These are phyloP conservation scores for Fabriciana adippe DNA, from an alignment of 2,888 invertebrate genomes.

Conservation along the genomic window DNA sequence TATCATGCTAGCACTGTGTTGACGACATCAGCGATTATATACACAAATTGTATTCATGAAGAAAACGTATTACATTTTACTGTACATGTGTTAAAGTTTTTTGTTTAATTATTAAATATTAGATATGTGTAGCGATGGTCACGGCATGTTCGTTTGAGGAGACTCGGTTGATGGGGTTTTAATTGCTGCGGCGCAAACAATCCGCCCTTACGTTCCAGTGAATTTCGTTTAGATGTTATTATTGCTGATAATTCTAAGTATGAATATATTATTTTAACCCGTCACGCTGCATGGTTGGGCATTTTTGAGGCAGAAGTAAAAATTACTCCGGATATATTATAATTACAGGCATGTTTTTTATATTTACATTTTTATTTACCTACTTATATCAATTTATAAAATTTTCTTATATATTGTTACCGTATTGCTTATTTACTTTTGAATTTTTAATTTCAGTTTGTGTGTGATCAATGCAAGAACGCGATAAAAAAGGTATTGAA, in stretches of 20 bases:
- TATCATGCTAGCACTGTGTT: neutral
- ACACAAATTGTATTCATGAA: no score
- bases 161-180: slow-evolving; percentile 65
- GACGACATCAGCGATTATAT: no score
- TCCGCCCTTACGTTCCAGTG: slow-evolving; percentile 53
- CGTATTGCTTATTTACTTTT: no score
- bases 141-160: slow-evolving; percentile 59
- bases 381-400: no score
- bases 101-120: slow-evolving; percentile 44
- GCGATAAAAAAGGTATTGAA: no score
- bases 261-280: slow-evolving; percentile 37
- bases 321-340: neutral
- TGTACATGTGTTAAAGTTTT: slow-evolving; percentile 15
- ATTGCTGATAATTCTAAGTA: slow-evolving; percentile 37
- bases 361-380: no score
- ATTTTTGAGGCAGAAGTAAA: slow-evolving; percentile 7
- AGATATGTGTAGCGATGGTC: slow-evolving; percentile 73
- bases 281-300: slow-evolving; percentile 33
- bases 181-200: slow-evolving; percentile 66
- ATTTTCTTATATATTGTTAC: no score
- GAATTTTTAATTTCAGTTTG: no score
- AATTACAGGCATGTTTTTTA: no score
- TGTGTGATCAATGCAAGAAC: no score
- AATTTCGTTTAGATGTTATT: slow-evolving; percentile 36
- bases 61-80: slow-evolving; percentile 2